Evolutionary conservation across 2,888 invertebrate genomes (phyloP).

Genomic region (Hirudinaria manillensis): DNA sequence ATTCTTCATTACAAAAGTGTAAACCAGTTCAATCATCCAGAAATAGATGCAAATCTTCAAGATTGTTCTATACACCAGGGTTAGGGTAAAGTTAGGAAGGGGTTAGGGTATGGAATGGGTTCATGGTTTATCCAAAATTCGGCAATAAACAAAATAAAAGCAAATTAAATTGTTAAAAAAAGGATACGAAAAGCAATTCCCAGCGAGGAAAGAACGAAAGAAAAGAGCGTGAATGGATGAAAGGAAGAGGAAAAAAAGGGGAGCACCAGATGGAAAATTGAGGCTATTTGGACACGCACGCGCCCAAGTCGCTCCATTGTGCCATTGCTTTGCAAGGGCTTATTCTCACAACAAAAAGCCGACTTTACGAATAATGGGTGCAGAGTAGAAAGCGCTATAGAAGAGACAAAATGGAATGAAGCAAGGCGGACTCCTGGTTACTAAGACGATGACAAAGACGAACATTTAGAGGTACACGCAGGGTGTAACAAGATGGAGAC

Average conservation of each 20-base stretch:
- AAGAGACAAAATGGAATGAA: background rate
- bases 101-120: too few relatives aligned
- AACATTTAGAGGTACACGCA: background rate
- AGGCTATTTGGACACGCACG: constrained; percentile 12
- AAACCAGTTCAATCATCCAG: too few relatives aligned
- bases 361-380: background rate
- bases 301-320: background rate
- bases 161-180: background rate
- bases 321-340: background rate
- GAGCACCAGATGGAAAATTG: constrained; percentile 3
- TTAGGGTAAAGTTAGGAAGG: too few relatives aligned
- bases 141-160: background rate
- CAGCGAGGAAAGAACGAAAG: background rate
- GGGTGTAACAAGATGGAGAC: background rate
- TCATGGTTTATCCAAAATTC: too few relatives aligned
- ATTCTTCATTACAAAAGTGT: too few relatives aligned
- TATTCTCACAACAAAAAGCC: constrained; percentile 11
- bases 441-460: background rate
- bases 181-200: background rate
- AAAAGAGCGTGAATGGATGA: background rate
- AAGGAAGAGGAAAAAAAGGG: background rate
- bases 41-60: too few relatives aligned
- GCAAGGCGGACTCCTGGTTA: constrained; percentile 27
- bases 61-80: too few relatives aligned
- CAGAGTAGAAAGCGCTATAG: background rate